phyloP scores from a whole-genome alignment of 2,113 vertebrate genomes.

The Urocolius indicus region DNA sequence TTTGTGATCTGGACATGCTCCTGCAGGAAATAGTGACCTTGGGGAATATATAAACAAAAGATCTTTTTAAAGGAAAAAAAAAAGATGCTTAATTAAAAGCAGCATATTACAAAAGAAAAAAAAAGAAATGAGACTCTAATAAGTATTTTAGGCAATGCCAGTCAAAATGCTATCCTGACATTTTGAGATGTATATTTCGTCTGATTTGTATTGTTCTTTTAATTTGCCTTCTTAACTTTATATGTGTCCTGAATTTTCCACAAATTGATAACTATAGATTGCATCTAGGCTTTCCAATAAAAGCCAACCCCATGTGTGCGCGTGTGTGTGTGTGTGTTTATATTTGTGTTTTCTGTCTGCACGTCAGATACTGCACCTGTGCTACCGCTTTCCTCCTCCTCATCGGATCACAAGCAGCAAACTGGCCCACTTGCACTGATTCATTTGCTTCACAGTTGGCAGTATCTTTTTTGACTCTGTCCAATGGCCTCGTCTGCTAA shows the following conservation, averaged over 20 bases:
- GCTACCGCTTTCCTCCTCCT: conserved; percentile 18
- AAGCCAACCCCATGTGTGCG: conserved; percentile 82
- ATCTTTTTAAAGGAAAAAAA: conserved; percentile 76
- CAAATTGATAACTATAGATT: conserved; percentile 85
- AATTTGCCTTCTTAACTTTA: conserved; percentile 86
- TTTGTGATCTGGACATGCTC: conserved; percentile 79
- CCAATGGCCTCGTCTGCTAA: conserved; percentile 50
- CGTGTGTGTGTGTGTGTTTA: conserved; percentile 49
- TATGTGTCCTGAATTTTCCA: conserved; percentile 88
- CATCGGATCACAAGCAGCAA: background rate
- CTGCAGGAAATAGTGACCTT: conserved; percentile 81
- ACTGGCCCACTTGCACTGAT: background rate
- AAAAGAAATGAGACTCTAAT: conserved; percentile 72
- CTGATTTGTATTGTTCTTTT: conserved; percentile 87
- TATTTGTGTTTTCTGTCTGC: conserved; percentile 59
- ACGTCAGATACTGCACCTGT: conserved; percentile 8
- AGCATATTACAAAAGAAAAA: conserved; percentile 67
- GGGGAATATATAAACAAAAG: conserved; percentile 78
- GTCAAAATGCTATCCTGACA: conserved; percentile 85
- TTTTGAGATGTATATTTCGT: conserved; percentile 87
- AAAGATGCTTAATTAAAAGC: conserved; percentile 73
- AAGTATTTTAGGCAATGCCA: conserved; percentile 84
- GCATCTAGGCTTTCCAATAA: conserved; percentile 87
- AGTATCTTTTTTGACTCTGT: background rate
- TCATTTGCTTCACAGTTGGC: conserved; percentile 33